These are phyloP conservation scores for Tenualosa thibaudeaui DNA, from an alignment of 2,797 vertebrate genomes.

Conservation along the genomic window DNA sequence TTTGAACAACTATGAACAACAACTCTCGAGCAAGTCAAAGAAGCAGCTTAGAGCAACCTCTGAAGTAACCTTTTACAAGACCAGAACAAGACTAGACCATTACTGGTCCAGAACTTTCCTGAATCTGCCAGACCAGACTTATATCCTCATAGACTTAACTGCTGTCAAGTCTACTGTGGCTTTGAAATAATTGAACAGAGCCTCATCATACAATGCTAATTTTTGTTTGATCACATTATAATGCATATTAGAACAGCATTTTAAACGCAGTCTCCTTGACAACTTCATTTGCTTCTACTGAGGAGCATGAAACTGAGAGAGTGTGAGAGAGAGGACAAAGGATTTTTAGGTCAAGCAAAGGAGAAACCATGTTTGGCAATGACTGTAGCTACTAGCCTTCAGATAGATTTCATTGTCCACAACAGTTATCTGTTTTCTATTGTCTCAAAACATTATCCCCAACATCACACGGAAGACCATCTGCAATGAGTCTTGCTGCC, in stretches of 20 bases:
- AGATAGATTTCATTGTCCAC: not conserved
- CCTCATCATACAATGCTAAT: not conserved
- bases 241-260: not conserved
- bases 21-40: too few species aligned
- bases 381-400: not conserved
- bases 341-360: not conserved
- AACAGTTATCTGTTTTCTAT: too few species aligned
- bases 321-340: not conserved
- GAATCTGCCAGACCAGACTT: too few species aligned
- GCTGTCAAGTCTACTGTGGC: too few species aligned
- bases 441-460: too few species aligned
- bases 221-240: conserved; percentile 3
- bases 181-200: not conserved
- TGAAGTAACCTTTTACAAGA: not conserved
- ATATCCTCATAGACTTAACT: too few species aligned
- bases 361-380: not conserved
- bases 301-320: not conserved
- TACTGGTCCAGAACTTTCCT: too few species aligned
- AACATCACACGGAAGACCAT: not conserved
- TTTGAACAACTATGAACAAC: not conserved
- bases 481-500: not conserved
- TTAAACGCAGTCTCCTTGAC: not conserved
- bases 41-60: not conserved
- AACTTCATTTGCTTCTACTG: not conserved
- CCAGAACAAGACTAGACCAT: too few species aligned